Evolutionary conservation across 2,797 vertebrate genomes (phyloP), one percentile per base, ranked within the genome.

Genomic region (Sebastiscus tertius): DNA sequence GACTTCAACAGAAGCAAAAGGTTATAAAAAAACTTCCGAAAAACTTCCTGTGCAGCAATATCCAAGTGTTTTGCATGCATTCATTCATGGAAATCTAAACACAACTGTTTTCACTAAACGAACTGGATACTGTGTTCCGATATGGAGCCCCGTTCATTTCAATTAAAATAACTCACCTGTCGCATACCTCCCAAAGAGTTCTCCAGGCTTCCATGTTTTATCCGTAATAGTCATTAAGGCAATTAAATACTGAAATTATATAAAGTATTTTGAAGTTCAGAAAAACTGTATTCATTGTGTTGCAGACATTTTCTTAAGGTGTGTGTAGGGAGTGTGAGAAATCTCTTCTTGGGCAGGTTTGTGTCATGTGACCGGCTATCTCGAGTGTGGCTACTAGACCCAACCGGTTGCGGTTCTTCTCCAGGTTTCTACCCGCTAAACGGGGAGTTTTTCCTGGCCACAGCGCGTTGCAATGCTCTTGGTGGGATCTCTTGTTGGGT

Each of bases 111-210:
- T 46, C 0, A 0, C 49, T 52, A n/a, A 9, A n/a, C 20, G 3
- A 27, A 27, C 61, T 55, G 49, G 18, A 46, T 58, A 55, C 8
- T 31, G 13, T 56, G 27, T 22, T 46, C 8, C 1, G 7, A 5
- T 60, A 72, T 46, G 27, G 20, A 60, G 22, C 26, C 20, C 0
- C 5, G 0, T 31, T 46, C 26, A 72, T 60, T 71, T 39, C 7
- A 22, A 27, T n/a, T 71, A 6, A 20, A 56, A 29, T 8, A 27
- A 10, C 54, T 68, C 12, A 33, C 27, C 2, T 20, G 52, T 13
- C 0, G 9, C 2, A 26, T 22, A 26, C 16, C 20, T 27, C 12
- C 29, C 27, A 24, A 55, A 1, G 24, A 1, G 9, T 10, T 36
- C 14, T 69, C 1, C 6, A 0, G 4, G 14, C 16, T 58, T 70